These are phyloP conservation scores for Hemibagrus wyckioides DNA, from an alignment of 2,113 vertebrate species.

Conservation along the genomic window DNA sequence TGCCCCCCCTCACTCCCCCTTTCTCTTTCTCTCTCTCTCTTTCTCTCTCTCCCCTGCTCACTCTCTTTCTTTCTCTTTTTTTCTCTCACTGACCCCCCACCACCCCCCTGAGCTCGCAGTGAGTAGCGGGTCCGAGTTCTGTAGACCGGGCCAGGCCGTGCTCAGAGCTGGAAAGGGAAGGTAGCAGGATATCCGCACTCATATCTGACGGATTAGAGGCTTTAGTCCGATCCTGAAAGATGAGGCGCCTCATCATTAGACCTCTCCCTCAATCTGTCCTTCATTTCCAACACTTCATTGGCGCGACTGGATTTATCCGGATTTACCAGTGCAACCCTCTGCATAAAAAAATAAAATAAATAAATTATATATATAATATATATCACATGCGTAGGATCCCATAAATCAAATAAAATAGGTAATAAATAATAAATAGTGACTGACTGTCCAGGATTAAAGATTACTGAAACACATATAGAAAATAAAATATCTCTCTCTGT, in stretches of 20 bases:
- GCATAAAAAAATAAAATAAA: too few species aligned
- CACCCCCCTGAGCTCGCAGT: too few species aligned
- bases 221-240: constrained; percentile 16
- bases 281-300: neutral
- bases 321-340: neutral
- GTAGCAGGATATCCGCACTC: neutral
- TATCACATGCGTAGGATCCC: neutral
- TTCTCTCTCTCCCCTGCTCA: constrained; percentile 47
- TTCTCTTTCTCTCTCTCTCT: too few species aligned
- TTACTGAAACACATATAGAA: too few species aligned
- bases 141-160: neutral
- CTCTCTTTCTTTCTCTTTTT: constrained; percentile 51
- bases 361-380: neutral
- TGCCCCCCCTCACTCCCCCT: constrained; percentile 52
- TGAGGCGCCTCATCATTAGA: neutral
- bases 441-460: neutral
- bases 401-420: neutral
- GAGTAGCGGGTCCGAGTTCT: neutral
- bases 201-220: constrained; percentile 32
- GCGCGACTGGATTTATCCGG: neutral
- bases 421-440: neutral
- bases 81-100: too few species aligned
- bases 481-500: too few species aligned
- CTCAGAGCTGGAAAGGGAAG: neutral
- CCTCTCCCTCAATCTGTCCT: neutral